phyloP scores from a whole-genome alignment of 2,113 vertebrate genomes.

The Crotalus tigris region DNA sequence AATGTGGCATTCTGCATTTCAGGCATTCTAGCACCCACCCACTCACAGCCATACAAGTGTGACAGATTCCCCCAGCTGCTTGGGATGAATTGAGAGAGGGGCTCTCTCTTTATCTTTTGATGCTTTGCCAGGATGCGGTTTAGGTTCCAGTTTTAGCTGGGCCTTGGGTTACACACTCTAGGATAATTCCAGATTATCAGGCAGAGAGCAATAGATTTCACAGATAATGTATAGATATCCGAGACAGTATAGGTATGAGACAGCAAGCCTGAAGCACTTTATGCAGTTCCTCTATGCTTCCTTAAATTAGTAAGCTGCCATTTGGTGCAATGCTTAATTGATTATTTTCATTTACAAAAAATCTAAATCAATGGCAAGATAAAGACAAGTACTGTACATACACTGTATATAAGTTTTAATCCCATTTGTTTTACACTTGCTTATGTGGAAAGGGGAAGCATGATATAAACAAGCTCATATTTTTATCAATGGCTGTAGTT shows the following conservation, averaged over 20 bases:
- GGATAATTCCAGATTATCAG: neutral
- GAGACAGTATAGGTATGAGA: neutral
- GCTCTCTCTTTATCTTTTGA: neutral
- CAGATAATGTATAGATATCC: neutral
- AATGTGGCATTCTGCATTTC: neutral
- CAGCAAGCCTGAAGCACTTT: neutral
- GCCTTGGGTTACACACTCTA: neutral
- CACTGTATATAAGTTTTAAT: neutral
- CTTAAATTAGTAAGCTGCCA: neutral
- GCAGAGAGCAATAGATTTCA: neutral
- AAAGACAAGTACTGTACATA: neutral
- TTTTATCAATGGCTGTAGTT: too few species aligned
- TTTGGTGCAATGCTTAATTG: neutral
- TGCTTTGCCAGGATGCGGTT: neutral
- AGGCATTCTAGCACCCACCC: neutral
- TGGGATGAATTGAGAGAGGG: neutral
- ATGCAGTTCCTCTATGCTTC: neutral
- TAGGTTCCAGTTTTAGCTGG: neutral
- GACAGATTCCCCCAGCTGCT: neutral
- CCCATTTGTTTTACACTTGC: neutral
- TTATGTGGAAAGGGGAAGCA: too few species aligned
- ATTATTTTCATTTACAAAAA: neutral
- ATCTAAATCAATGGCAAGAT: neutral
- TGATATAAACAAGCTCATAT: too few species aligned
- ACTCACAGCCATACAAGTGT: neutral